Base-by-base conservation (phyloP, 2,888 invertebrate genomes). In the Acheta domesticus region DNA sequence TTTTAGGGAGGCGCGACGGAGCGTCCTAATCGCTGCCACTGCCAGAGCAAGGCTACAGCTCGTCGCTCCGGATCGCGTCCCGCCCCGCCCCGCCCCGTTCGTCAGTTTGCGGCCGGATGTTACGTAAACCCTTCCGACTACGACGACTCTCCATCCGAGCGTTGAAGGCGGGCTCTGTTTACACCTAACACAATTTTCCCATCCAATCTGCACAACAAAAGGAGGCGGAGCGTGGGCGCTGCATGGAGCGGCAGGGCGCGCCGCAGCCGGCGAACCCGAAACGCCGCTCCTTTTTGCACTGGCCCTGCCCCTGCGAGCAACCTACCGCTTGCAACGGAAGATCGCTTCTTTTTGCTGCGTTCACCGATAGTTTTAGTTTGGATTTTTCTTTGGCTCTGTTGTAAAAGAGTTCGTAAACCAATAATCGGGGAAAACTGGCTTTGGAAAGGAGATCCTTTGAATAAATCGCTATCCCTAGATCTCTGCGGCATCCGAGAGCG, bases 111-210 rank as follows among this genome's bases (percentile, higher is more conserved):
- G 8, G n/a, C 62, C 62, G n/a, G n/a, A 62, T 19, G 62, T 62
- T 62, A 62, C 62, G 62, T 62, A 62, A 36, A 62, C 62, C 16
- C 62, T 62, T 16, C 62, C 62, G 62, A 14, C 14, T 62, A 62
- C 62, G n/a, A 62, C 62, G 14, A 14, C n/a, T 19, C 62, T 14
- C 16, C 62, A 62, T 62, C 62, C 62, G 62, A 62, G 62, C 62
- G 62, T 62, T 62, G 62, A 62, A 62, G 16, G 62, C 62, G n/a
- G 62, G 62, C 62, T 62, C 62, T 62, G 62, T 62, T 62, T 62
- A 62, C 62, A 62, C n/a, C 62, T 62, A 62, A 62, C 62, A 62
- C 62, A 62, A 62, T 62, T 62, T 62, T 62, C 62, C 62, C 62
- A 62, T 62, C n/a, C 62, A 62, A 62, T 62, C 62, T 62, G 62